Evolutionary conservation across 2,888 invertebrate species (phyloP).

Genomic region (Heliothis peltigera): DNA sequence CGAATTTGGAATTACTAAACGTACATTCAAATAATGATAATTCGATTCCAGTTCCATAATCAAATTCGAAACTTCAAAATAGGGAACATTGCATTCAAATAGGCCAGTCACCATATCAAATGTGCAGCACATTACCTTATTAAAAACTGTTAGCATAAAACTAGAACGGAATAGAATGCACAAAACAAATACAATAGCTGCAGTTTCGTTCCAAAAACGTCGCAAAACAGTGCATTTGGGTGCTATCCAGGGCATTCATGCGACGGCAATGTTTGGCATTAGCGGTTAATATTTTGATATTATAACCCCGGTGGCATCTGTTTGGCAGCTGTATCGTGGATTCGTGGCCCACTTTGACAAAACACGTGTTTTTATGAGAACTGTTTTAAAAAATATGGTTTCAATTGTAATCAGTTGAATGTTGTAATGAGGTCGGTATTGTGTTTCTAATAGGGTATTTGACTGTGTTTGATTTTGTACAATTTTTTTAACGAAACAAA

Average conservation of each 20-base stretch:
- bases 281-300: conserved; percentile 71
- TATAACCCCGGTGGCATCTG: conserved; percentile 71
- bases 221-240: conserved; percentile 57
- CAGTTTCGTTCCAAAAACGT: conserved; percentile 49
- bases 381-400: conserved; percentile 52
- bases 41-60: not conserved
- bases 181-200: conserved; percentile 31
- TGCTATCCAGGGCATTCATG: conserved; percentile 58
- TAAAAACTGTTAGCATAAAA: conserved; percentile 40
- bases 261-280: conserved; percentile 59
- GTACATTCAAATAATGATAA: not conserved
- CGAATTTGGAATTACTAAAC: too few species aligned
- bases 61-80: not conserved
- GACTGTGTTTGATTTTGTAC: conserved; percentile 16
- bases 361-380: conserved; percentile 71
- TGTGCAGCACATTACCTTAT: conserved; percentile 29
- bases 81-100: not conserved
- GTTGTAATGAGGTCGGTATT: conserved; percentile 47
- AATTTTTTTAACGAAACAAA: too few species aligned
- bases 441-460: conserved; percentile 38
- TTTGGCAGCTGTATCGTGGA: conserved; percentile 71
- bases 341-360: conserved; percentile 70
- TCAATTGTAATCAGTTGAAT: conserved; percentile 44
- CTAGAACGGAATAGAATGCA: conserved; percentile 17
- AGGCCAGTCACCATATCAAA: conserved; percentile 1